Base-by-base conservation (phyloP, 53 echinoderm and acorn worm species). In the Pentamera pediparva region DNA sequence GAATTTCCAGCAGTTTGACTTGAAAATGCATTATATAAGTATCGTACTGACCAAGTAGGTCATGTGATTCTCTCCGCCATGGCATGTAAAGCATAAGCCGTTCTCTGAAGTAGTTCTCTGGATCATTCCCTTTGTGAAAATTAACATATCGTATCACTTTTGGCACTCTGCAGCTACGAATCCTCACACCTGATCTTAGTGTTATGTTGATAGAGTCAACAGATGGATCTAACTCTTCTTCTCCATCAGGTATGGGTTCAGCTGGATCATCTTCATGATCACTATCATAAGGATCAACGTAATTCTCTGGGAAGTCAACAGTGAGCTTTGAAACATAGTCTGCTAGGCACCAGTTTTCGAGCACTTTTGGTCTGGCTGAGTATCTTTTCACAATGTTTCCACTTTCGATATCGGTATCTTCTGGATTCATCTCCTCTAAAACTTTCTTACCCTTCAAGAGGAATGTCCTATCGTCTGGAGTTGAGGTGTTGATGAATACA, bases 91-190 rank as follows among this genome's bases (percentile, higher is more conserved):
- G 38, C 59, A 75, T 54, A 11, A 75, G 13, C 10, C 57, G 34
- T 39, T 75, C 75, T 75, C 75, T 57, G 38, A 0, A 47, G 15
- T 38, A 75, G n/a, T 75, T 75, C 17, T 75, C 75, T 22, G 17
- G 27, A 0, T 75, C 75, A 37, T 18, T 57, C 40, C 19, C 33
- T 20, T 29, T 15, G 61, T 62, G 61, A 33, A 49, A 81, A 28
- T 75, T 81, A 17, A 81, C 82, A 76, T 53, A 82, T 25, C 82
- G 19, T 50, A 82, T 76, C 3, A 82, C 39, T 79, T 79, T 79
- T 8, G 29, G 70, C n/a, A 7, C 38, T 20, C 18, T 40, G 26
- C 80, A 71, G 3, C 51, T 58, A 4, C 35, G 30, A 12, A 74
- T 74, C 12, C 28, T 50, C 2, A 74, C 39, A 32, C 70, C 65